Base-by-base conservation (phyloP, 1,140 invertebrate species). In the Pentalonia nigronervosa region DNA sequence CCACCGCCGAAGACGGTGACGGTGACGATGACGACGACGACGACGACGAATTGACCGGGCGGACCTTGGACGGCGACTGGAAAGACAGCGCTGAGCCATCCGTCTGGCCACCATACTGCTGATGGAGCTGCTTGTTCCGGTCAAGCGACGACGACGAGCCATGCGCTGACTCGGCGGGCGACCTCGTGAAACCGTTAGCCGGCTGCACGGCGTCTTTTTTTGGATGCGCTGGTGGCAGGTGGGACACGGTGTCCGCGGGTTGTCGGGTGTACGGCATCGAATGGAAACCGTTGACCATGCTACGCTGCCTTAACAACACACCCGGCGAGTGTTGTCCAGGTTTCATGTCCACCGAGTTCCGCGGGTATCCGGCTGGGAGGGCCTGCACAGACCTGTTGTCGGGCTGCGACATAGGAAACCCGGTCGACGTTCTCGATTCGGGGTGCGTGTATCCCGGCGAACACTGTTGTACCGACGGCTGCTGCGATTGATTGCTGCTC, bases 241-340 rank as follows among this genome's bases (percentile, higher is more conserved):
- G 91, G 2, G 91, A 11, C 30, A 93, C 81, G 34, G 53, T 93
- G 20, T 93, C 91, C 20, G 36, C n/a, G 4, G 60, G n/a, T n/a
- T 76, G 25, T 2, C 89, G 89, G 34, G 48, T 41, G 34, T 86
- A 93, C 20, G 91, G 91, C 91, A 93, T 93, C n/a, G 91, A 93
- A 56, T 93, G 91, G 25, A 93, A 93, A 53, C 91, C 91, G 14
- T 93, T 93, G 21, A 93, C 91, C 91, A 93, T 93, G 14, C 91
- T 93, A 17, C 91, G 41, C 36, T 93, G 91, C 34, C 91, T 93
- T 3, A 86, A 25, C 48, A 93, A 53, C 47, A 86, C 6, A 9
- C 76, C 76, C 6, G 91, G 91, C 1, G 76, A 36, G 20, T 93
- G 91, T 30, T 41, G 91, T 0, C 8, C 11, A 17, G 23, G 50